Evolutionary conservation across 2,113 vertebrate species (phyloP).

Genomic region (Zapus hudsonius): DNA sequence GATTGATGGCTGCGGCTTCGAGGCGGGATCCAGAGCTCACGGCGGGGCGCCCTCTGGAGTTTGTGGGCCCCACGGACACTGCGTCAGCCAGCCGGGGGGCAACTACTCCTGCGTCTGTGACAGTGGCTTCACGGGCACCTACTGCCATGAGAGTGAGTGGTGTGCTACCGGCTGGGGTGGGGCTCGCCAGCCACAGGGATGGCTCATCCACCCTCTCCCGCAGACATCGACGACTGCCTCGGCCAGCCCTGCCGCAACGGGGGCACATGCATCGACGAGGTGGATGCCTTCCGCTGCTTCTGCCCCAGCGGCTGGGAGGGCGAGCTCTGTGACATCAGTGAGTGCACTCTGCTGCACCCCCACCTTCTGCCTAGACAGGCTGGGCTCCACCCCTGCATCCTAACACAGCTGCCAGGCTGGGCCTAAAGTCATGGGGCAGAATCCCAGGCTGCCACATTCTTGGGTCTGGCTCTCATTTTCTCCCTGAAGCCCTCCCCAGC

Average conservation of each 20-base stretch:
- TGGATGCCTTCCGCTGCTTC: constrained; percentile 93
- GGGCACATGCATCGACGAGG: constrained; percentile 95
- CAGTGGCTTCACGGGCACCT: constrained; percentile 94
- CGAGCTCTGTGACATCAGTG: constrained; percentile 92
- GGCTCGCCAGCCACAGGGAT: rapidly evolving
- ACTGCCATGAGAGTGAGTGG: constrained; percentile 98
- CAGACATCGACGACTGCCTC: constrained; percentile 96
- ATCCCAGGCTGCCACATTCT: background rate
- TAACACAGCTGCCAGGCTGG: background rate
- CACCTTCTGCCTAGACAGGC: background rate
- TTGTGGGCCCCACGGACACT: constrained; percentile 94
- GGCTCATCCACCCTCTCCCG: background rate
- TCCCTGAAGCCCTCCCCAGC: background rate
- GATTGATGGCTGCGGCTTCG: constrained; percentile 95
- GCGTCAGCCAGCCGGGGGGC: constrained; percentile 93
- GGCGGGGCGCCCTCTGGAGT: constrained; percentile 91
- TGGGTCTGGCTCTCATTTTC: background rate
- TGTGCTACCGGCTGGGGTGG: rapidly evolving
- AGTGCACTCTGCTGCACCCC: constrained; percentile 75
- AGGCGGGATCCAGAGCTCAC: constrained; percentile 88
- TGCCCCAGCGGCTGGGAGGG: constrained; percentile 96
- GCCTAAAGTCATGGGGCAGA: background rate
- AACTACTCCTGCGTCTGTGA: constrained; percentile 97
- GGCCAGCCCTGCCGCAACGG: constrained; percentile 93
- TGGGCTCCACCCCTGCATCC: background rate